Evolutionary conservation across 2,797 vertebrate genomes (phyloP), one percentile per base, ranked within the genome.

Genomic region (Enteromius fasciolatus): DNA sequence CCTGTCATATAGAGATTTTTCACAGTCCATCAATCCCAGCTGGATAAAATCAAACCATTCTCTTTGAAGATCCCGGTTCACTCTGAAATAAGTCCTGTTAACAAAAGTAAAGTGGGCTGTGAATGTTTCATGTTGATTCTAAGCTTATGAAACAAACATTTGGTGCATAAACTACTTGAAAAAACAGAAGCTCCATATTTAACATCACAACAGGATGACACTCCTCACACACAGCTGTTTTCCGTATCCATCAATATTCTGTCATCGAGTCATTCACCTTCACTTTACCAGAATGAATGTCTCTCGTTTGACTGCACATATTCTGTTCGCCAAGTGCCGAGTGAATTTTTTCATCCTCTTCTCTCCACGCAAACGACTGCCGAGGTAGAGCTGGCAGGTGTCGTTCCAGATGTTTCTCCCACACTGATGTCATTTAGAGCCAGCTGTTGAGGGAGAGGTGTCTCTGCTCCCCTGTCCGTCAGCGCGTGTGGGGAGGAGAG

Each of bases 341-440:
- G 46, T 52, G 0, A 31, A n/a, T 74, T 59, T 67, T 63, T 70
- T 77, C 72, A 48, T 76, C 48, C 59, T 52, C 68, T 52, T 28
- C 73, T 44, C 67, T 84, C 81, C 33, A 75, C 50, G 80, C 74
- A 28, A 66, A 81, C 48, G 28, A 31, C 69, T 73, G 77, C 79
- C 31, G 80, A 84, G 83, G 81, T 85, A 85, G 78, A 76, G 88
- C 82, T 87, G 86, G 88, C 88, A 89, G 88, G 88, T 87, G 88
- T 87, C 86, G 83, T 82, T 89, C 86, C 86, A 89, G 88, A 87
- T 89, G 88, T 89, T 89, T 87, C 82, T 82, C 81, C 82, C 82
- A 84, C 81, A 75, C 85, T 72, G 86, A 74, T 89, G 87, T 89
- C 87, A 89, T 82, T 74, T 14, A 33, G 33, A 87, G 83, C 79